These are phyloP conservation scores for Periphyllus acericola DNA, from an alignment of 2,888 invertebrate genomes.

Conservation along the genomic window DNA sequence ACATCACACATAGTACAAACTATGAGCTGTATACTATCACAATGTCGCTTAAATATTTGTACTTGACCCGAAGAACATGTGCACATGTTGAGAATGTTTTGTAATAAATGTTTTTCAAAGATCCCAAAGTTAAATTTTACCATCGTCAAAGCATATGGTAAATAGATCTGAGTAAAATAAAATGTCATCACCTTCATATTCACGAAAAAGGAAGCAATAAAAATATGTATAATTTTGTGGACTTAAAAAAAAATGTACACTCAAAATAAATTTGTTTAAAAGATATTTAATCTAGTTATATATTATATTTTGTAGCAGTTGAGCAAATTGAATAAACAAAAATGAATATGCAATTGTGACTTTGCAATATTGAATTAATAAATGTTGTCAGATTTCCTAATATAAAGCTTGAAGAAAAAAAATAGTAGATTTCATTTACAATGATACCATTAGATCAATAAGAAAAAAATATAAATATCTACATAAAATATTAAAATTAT, in stretches of 20 bases:
- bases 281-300: slow-evolving; percentile 33
- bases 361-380: slow-evolving; percentile 19
- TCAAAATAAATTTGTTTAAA: slow-evolving; percentile 5
- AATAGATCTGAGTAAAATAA: background rate
- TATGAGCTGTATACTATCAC: slow-evolving; percentile 49
- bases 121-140: background rate
- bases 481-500: slow-evolving; percentile 56
- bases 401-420: slow-evolving; percentile 35
- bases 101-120: slow-evolving; percentile 1
- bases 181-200: background rate
- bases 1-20: slow-evolving; percentile 26
- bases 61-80: slow-evolving; percentile 17
- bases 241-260: slow-evolving; percentile 37
- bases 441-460: slow-evolving; percentile 34
- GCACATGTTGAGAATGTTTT: slow-evolving; percentile 3
- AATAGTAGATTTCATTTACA: slow-evolving; percentile 36
- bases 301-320: slow-evolving; percentile 40
- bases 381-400: slow-evolving; percentile 6
- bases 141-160: background rate
- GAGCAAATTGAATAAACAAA: slow-evolving; percentile 58
- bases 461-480: slow-evolving; percentile 57
- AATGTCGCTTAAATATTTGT: slow-evolving; percentile 42
- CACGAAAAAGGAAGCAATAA: background rate
- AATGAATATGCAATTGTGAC: slow-evolving; percentile 21
- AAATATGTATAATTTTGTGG: slow-evolving; percentile 1